Conservation (phyloP, 2,888 invertebrate genomes). For the Agrilus biguttatus region DNA sequence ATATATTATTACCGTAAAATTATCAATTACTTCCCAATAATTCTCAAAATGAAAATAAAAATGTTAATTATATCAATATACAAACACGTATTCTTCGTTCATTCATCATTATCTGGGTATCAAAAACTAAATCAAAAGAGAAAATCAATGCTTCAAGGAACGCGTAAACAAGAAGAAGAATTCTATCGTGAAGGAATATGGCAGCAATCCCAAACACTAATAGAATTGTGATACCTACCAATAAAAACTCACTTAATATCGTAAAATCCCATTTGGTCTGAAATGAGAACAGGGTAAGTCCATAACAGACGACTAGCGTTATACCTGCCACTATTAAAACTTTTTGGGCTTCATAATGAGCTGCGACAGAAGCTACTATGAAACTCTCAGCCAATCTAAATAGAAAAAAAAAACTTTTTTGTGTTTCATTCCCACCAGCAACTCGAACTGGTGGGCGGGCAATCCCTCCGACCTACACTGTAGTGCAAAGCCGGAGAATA, state of each 20-base stretch:
- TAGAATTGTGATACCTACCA: background rate
- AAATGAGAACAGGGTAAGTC: conserved; percentile 2
- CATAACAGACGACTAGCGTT: background rate
- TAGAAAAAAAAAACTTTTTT: no score
- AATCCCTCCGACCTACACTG: no score
- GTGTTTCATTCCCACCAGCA: no score
- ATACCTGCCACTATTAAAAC: conserved; percentile 2
- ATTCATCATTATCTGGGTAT: conserved; percentile 87
- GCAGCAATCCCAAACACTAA: conserved; percentile 1
- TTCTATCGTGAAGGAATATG: conserved; percentile 21
- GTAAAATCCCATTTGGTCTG: conserved; percentile 3
- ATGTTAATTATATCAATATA: background rate
- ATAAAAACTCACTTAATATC: background rate
- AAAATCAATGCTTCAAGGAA: conserved; percentile 78
- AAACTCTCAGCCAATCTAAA: background rate
- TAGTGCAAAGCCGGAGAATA: no score
- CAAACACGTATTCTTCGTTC: conserved; percentile 31
- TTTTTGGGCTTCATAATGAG: background rate
- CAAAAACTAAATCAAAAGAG: conserved; percentile 77
- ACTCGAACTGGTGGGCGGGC: no score
- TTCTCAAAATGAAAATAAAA: no score
- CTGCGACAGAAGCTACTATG: background rate
- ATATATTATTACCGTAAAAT: no score
- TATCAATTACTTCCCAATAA: no score
- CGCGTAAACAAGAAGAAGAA: conserved; percentile 62